Conservation (phyloP, 2,113 vertebrate species). For the Oceanodroma tethys region DNA sequence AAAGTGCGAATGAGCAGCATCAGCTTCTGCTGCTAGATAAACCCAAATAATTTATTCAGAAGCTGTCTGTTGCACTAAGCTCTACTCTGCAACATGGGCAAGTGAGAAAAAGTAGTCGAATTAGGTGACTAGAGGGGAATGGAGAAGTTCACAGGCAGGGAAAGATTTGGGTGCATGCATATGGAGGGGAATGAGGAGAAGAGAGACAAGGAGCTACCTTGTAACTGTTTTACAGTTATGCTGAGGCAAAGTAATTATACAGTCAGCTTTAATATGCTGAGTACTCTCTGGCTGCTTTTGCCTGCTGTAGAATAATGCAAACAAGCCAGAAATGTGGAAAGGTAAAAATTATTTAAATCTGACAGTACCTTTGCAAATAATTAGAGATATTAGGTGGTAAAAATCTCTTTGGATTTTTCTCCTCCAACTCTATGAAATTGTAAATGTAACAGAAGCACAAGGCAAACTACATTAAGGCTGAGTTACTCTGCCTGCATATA, state of each 20-base stretch:
- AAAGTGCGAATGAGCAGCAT: background rate
- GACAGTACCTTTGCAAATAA: background rate
- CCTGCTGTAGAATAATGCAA: background rate
- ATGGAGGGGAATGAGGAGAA: background rate
- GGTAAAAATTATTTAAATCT: background rate
- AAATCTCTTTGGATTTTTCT: background rate
- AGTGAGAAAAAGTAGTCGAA: background rate
- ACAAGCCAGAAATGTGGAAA: background rate
- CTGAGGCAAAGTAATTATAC: background rate
- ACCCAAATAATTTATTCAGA: background rate
- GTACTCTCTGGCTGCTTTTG: background rate
- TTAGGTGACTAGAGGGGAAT: background rate
- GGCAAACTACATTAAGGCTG: background rate
- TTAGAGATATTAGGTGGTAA: background rate
- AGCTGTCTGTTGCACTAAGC: background rate
- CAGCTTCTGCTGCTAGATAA: background rate
- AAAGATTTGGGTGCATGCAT: fast-evolving
- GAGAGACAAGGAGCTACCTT: background rate
- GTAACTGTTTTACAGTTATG: background rate
- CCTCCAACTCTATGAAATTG: background rate
- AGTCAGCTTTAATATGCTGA: background rate
- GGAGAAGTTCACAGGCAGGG: background rate
- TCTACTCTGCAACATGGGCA: background rate
- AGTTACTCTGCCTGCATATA: background rate
- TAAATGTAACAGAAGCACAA: background rate